Percentiles rank a stretch among this genome's conserved stretches.
These are phyloP conservation scores for Glaucomys volans DNA, from an alignment of 2,113 vertebrate genomes.

Conservation along the genomic window DNA sequence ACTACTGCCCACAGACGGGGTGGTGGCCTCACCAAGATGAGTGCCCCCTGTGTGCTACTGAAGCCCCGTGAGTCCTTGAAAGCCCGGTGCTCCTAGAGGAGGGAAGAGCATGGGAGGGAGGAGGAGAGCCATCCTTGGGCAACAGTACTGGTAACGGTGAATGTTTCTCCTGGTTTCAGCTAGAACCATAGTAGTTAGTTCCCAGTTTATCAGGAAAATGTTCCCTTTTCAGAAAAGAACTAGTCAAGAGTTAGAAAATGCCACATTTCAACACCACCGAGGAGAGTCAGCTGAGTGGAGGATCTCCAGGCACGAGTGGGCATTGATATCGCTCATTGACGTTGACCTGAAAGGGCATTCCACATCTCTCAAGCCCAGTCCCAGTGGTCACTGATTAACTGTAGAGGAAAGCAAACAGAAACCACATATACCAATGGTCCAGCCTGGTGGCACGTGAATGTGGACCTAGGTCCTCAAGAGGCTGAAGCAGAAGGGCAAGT, in stretches of 20 bases:
- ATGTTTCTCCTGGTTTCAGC: not conserved
- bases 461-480: too few species aligned
- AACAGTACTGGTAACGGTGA: not conserved
- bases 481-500: too few species aligned
- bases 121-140: not conserved
- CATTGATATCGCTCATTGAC: not conserved
- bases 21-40: not conserved
- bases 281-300: not conserved
- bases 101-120: accelerated
- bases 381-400: not conserved
- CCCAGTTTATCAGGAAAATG: not conserved
- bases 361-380: not conserved
- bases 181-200: not conserved
- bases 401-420: not conserved
- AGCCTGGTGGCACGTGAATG: too few species aligned
- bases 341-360: not conserved
- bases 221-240: not conserved
- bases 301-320: not conserved
- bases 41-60: accelerated
- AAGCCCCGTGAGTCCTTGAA: not conserved
- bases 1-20: accelerated
- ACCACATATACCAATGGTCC: too few species aligned
- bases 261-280: not conserved
- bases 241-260: not conserved
- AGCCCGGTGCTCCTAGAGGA: not conserved